phyloP scores from a whole-genome alignment of 2,113 vertebrate genomes.

The Lepus europaeus region DNA sequence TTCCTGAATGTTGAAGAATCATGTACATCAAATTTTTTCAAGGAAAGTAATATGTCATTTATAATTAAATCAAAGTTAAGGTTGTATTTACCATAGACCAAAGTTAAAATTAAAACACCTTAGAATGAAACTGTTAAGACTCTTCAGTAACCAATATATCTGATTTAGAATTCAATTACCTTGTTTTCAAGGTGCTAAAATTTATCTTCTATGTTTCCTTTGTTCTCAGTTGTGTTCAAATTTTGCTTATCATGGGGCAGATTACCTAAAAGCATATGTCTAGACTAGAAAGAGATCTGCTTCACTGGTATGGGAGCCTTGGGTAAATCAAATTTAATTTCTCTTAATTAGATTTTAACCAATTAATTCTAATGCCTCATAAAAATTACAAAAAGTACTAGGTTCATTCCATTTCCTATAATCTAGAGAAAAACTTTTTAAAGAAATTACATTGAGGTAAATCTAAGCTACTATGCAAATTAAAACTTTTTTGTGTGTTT shows the following conservation, averaged over 20 bases:
- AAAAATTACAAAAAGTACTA: not conserved
- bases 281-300: not conserved
- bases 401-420: not conserved
- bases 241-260: not conserved
- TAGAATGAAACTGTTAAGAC: not conserved
- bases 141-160: not conserved
- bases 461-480: not conserved
- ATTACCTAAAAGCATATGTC: not conserved
- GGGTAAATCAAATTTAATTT: slow-evolving; percentile 12
- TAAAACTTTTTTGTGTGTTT: not conserved
- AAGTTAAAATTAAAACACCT: slow-evolving; percentile 34
- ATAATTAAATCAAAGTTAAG: not conserved
- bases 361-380: slow-evolving; percentile 3
- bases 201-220: not conserved
- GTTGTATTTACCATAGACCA: not conserved
- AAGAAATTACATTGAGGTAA: not conserved
- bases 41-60: not conserved
- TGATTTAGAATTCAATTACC: slow-evolving; percentile 39
- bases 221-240: not conserved
- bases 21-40: not conserved
- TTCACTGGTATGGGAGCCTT: not conserved
- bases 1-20: not conserved
- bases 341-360: not conserved
- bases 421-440: slow-evolving; percentile 24
- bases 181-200: not conserved